phyloP scores from a whole-genome alignment of 2,113 vertebrate species.

The Phyllostomus discolor region DNA sequence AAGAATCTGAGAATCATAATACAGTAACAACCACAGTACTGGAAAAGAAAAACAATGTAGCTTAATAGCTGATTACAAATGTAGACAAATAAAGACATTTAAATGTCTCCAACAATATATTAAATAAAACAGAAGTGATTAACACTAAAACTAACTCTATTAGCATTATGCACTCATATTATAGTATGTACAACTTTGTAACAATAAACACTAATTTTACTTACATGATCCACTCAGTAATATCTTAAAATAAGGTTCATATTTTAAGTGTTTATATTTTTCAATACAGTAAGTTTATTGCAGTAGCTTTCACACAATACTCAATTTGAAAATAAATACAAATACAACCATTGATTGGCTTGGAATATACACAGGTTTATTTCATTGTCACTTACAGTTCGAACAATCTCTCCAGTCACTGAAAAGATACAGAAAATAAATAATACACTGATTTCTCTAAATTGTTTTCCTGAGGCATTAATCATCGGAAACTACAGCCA shows the following conservation, averaged over 20 bases:
- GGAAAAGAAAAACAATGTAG: not conserved
- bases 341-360: not conserved
- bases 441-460: conserved; percentile 55
- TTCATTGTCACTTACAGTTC: not conserved
- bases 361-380: not conserved
- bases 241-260: not conserved
- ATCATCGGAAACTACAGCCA: conserved; percentile 33
- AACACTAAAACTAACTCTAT: not conserved
- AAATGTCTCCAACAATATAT: not conserved
- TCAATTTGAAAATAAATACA: conserved; percentile 5
- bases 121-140: not conserved
- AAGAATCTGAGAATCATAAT: not conserved
- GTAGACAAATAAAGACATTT: not conserved
- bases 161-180: not conserved
- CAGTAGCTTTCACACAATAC: not conserved
- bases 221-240: not conserved
- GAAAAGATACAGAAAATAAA: conserved; percentile 7
- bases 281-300: not conserved
- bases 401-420: not conserved
- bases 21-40: not conserved
- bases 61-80: not conserved
- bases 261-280: not conserved
- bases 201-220: not conserved
- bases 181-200: not conserved
- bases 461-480: conserved; percentile 42